A percentile compares a stretch with the other conserved stretches of the same genome.
Conservation (phyloP, 2,797 vertebrate genomes). For the Cetoscarus ocellatus region DNA sequence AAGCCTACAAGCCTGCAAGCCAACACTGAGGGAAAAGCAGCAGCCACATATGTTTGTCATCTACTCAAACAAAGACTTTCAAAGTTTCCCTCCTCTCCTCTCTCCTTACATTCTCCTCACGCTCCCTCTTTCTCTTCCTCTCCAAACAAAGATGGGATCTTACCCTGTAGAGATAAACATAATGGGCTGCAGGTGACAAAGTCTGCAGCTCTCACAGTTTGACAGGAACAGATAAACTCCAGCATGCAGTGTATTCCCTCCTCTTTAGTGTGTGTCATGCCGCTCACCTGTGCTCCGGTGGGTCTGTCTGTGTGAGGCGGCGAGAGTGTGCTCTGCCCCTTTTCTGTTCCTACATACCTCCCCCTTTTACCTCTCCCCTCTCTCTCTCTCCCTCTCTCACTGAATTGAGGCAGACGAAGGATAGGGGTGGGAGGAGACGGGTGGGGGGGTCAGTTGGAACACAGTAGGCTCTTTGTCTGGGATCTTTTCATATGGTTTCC, state of each 20-base stretch:
- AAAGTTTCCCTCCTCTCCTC: slow-evolving; percentile 65
- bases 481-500: slow-evolving; percentile 88
- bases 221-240: slow-evolving; percentile 46
- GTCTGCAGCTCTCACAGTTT: slow-evolving; percentile 39
- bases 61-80: slow-evolving; percentile 74
- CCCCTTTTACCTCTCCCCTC: slow-evolving; percentile 64
- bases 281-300: slow-evolving; percentile 81
- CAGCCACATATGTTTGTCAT: slow-evolving; percentile 81
- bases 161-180: slow-evolving; percentile 61
- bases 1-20: slow-evolving; percentile 49
- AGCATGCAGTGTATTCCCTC: slow-evolving; percentile 35
- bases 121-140: slow-evolving; percentile 5
- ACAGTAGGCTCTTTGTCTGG: slow-evolving; percentile 89
- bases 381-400: slow-evolving; percentile 41
- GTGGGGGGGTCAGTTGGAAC: slow-evolving; percentile 83
- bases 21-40: slow-evolving; percentile 52
- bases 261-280: slow-evolving; percentile 49
- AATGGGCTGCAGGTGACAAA: slow-evolving; percentile 64
- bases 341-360: slow-evolving; percentile 77
- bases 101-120: too few species aligned
- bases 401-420: slow-evolving; percentile 73
- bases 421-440: slow-evolving; percentile 63
- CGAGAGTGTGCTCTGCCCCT: slow-evolving; percentile 73
- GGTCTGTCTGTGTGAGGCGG: slow-evolving; percentile 73
- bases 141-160: slow-evolving; percentile 68